Evolutionary conservation across 2,113 vertebrate genomes (phyloP), one percentile per base, ranked within the genome.

Genomic region (Lipophrys pholis): DNA sequence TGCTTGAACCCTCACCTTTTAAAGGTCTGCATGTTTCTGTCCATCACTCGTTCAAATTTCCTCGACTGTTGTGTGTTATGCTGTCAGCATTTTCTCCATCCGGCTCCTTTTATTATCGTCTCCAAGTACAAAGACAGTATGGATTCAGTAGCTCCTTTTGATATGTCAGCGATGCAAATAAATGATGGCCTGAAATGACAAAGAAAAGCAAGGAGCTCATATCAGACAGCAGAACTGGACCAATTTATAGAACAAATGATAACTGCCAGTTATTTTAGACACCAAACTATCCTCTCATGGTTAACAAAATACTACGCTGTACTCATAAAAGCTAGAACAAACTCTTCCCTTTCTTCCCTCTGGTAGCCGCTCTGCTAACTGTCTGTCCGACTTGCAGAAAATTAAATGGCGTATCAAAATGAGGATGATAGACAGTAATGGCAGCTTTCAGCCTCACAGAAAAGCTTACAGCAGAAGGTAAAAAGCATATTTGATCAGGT

Each of bases 101-200:
- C 48, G 42, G 68, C 67, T 62, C 46, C 39, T 58, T 60, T 42
- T 48, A 60, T 52, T 68, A 65, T 17, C 21, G 56, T 55, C 48
- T 63, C 30, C 0, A 12, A 68, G 66, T 58, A 74, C 73, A 86
- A 64, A 83, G 66, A 62, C 78, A 8, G 16, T 69, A 63, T 76
- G 81, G 63, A 76, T 72, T 64, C 39, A 42, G 5, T 21, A 6
- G 9, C 21, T 3, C 7, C 17, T 69, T 84, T 87, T 84, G 64
- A 80, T 82, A 60, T 74, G 75, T 71, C 76, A 87, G 6, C 51
- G 62, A 84, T 61, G 69, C 66, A 70, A 74, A 81, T 65, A 42
- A 62, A 78, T 74, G 77, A 80, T 39, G 65, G 60, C 51, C 77
- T 39, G 30, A 76, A 72, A 59, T 71, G 65, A 77, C 76, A 74